These are phyloP conservation scores for Cerastoderma edule DNA, from an alignment of 2,888 invertebrate species.

Conservation along the genomic window DNA sequence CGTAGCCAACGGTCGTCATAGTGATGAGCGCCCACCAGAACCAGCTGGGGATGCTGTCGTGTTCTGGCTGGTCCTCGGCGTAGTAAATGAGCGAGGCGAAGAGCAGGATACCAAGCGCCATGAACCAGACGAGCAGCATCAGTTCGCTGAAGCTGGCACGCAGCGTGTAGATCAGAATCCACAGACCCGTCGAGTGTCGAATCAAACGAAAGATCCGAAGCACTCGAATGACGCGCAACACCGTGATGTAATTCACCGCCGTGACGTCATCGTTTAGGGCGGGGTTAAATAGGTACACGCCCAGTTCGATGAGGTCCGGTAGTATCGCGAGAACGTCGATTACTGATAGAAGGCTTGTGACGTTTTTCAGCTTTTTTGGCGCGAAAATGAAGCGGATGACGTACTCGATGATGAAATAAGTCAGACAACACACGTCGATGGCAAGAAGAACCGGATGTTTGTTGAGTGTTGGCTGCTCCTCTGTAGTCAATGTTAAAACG, in stretches of 20 bases:
- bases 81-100: constrained; percentile 78
- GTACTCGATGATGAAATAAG: constrained; percentile 55
- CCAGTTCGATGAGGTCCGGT: constrained; percentile 71
- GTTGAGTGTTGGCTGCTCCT: background rate
- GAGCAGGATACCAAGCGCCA: constrained; percentile 76
- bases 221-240: constrained; percentile 71
- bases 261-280: constrained; percentile 36
- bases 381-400: constrained; percentile 37
- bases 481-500: background rate
- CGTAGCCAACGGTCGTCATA: constrained; percentile 82
- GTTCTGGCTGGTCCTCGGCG: constrained; percentile 68
- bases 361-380: constrained; percentile 32
- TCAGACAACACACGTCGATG: constrained; percentile 52
- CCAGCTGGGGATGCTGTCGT: constrained; percentile 74
- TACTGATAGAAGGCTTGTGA: constrained; percentile 45
- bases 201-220: constrained; percentile 74
- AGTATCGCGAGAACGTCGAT: constrained; percentile 62
- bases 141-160: constrained; percentile 76
- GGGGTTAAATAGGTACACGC: constrained; percentile 53
- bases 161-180: constrained; percentile 78
- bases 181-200: constrained; percentile 74
- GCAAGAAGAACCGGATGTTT: constrained; percentile 54
- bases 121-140: constrained; percentile 72
- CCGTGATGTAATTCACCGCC: constrained; percentile 61
- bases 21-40: constrained; percentile 82